Conservation (phyloP, 2,113 vertebrate species). For the Crotalus viridis region DNA sequence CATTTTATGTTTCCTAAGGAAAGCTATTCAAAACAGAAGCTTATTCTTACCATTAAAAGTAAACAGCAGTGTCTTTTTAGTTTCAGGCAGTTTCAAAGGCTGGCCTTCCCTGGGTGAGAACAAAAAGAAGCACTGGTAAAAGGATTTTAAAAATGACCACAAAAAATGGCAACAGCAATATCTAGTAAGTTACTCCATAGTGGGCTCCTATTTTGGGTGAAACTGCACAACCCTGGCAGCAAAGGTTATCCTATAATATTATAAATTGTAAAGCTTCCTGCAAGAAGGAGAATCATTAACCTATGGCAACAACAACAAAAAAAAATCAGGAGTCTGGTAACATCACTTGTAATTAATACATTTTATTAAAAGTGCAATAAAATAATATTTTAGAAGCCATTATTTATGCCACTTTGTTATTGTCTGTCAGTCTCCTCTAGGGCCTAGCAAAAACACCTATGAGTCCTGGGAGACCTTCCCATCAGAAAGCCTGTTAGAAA, state of each 20-base stretch:
- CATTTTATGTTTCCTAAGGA: neutral
- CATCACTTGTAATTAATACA: neutral
- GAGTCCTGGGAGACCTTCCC: neutral
- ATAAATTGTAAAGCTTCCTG: neutral
- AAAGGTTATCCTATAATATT: neutral
- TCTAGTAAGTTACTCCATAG: neutral
- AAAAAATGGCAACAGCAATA: neutral
- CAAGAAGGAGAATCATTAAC: neutral
- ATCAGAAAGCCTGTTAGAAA: neutral
- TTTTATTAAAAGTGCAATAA: neutral
- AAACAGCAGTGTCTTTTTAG: conserved; percentile 97
- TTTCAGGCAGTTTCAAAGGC: conserved; percentile 97
- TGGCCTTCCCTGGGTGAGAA: conserved; percentile 89
- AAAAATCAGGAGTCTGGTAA: neutral
- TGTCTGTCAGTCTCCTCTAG: neutral
- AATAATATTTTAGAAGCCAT: neutral
- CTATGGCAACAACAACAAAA: neutral
- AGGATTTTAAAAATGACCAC: neutral
- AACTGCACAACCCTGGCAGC: neutral
- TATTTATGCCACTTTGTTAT: neutral
- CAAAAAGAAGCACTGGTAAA: neutral
- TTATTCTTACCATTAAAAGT: conserved; percentile 93
- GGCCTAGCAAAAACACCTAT: neutral
- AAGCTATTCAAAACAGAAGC: neutral
- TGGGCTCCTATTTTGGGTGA: neutral